A percentile compares a stretch with the other conserved stretches of the same genome.
Evolutionary conservation across 1,140 invertebrate species (phyloP).

Genomic region (Diprion similis): DNA sequence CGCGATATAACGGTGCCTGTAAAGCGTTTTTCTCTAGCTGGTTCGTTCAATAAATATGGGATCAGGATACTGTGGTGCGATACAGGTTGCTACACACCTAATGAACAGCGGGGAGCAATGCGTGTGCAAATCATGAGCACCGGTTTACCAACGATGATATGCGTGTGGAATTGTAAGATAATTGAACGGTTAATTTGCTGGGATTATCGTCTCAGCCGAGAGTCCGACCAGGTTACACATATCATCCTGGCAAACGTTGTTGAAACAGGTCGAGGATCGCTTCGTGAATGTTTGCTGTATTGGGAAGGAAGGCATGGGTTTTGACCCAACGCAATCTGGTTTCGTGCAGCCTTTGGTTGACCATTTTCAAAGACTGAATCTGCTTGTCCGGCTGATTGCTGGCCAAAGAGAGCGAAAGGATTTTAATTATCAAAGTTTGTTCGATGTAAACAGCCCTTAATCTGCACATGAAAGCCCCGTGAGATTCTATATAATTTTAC

Average conservation of each 20-base stretch:
- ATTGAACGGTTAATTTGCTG: conserved; percentile 1
- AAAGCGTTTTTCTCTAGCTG: too few species aligned
- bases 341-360: conserved; percentile 1
- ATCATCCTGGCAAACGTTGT: neutral
- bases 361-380: neutral
- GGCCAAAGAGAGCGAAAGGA: conserved; percentile 49
- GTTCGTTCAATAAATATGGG: too few species aligned
- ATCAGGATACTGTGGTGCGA: too few species aligned
- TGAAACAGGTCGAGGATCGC: neutral
- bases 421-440: conserved; percentile 62
- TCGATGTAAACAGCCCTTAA: conserved; percentile 48
- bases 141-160: too few species aligned
- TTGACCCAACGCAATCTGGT: neutral
- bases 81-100: too few species aligned
- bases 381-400: conserved; percentile 50
- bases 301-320: neutral
- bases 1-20: too few species aligned
- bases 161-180: too few species aligned
- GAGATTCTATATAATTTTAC: neutral
- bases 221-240: neutral
- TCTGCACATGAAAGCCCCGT: neutral
- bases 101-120: too few species aligned
- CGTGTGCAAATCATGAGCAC: too few species aligned
- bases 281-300: neutral
- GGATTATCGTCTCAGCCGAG: neutral